Conservation (phyloP, 2,888 invertebrate genomes). For the Camptogramma bilineatum region DNA sequence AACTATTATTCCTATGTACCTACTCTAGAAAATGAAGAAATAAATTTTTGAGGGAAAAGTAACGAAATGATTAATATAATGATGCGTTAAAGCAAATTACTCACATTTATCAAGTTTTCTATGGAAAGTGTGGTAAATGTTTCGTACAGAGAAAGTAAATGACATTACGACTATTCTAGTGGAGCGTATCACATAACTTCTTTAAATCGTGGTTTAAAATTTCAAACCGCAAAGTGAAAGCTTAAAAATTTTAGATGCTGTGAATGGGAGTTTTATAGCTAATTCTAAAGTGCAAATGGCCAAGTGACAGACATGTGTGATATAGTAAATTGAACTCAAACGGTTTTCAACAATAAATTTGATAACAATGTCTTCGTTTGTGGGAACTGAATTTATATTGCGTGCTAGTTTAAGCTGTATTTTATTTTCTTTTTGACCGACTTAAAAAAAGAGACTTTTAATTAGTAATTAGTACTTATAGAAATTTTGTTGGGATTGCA, state of each 20-base stretch:
- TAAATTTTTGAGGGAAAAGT: not conserved
- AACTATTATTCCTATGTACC: no score
- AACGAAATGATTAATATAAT: conserved; percentile 19
- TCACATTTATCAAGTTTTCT: conserved; percentile 32
- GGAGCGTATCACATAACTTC: conserved; percentile 66
- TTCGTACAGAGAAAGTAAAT: conserved; percentile 43
- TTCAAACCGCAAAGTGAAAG: conserved; percentile 71
- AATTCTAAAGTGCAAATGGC: conserved; percentile 49
- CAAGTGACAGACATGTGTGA: conserved; percentile 38
- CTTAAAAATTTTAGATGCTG: conserved; percentile 41
- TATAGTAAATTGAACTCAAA: conserved; percentile 36
- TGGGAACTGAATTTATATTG: conserved; percentile 9
- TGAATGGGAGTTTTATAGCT: conserved; percentile 49
- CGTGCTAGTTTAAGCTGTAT: conserved; percentile 7
- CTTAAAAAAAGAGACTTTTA: no score
- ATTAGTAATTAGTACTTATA: no score
- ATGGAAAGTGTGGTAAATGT: conserved; percentile 51
- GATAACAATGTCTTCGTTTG: conserved; percentile 18
- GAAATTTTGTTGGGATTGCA: not conserved
- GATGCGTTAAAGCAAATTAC: conserved; percentile 22
- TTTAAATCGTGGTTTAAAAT: conserved; percentile 65
- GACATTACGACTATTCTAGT: conserved; percentile 56
- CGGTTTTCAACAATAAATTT: conserved; percentile 19
- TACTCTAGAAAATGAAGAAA: no score
- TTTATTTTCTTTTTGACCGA: not conserved